phyloP scores from a whole-genome alignment of 2,888 invertebrate genomes.

The Leucoptera coffeella region DNA sequence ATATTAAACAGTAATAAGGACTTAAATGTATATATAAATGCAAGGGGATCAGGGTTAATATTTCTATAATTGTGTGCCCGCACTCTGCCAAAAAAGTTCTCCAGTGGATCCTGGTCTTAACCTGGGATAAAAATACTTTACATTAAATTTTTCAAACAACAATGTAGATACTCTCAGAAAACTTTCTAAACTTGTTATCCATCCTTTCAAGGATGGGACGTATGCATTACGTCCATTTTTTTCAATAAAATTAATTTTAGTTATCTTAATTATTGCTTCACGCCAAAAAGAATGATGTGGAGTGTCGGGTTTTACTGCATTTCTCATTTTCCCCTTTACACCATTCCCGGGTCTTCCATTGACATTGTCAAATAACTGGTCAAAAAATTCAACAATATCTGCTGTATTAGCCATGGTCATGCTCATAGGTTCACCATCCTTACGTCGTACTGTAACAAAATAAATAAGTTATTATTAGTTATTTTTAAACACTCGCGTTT shows the following conservation, averaged over 20 bases:
- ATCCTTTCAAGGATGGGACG: constrained; percentile 8
- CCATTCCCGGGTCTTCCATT: neutral
- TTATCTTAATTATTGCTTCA: too few species aligned
- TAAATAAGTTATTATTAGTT: too few species aligned
- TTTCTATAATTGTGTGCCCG: constrained; percentile 9
- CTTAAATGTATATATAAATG: constrained; percentile 8
- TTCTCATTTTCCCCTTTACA: neutral
- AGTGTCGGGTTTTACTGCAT: neutral
- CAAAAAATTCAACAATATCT: neutral
- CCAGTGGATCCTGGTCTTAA: constrained; percentile 9
- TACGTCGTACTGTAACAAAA: too few species aligned
- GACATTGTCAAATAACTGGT: neutral
- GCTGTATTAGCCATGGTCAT: too few species aligned
- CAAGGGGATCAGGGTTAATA: constrained; percentile 8
- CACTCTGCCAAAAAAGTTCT: constrained; percentile 10
- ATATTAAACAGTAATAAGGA: constrained; percentile 7
- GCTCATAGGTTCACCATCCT: too few species aligned
- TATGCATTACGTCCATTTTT: neutral
- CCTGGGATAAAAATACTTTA: constrained; percentile 8
- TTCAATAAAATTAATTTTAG: too few species aligned
- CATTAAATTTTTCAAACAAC: constrained; percentile 7
- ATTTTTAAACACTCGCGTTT: too few species aligned
- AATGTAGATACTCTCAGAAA: constrained; percentile 7
- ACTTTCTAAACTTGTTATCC: constrained; percentile 9
- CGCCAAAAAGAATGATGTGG: neutral